phyloP scores from a whole-genome alignment of 1,140 invertebrate species.

The Bombus huntii region DNA sequence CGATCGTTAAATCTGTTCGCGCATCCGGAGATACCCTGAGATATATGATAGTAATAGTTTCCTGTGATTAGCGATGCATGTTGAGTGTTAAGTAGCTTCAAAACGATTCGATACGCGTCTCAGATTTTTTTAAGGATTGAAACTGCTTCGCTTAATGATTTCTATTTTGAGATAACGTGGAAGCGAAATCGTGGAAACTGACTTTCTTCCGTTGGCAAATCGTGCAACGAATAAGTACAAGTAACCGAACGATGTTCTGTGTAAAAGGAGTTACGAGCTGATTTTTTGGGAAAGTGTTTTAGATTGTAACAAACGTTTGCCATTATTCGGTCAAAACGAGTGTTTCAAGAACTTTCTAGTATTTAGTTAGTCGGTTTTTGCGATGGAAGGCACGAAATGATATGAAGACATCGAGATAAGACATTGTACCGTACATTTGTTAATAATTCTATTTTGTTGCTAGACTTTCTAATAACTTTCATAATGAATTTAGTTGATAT shows the following conservation, averaged over 20 bases:
- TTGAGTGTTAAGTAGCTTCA: no score
- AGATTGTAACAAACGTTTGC: neutral
- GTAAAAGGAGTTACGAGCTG: neutral
- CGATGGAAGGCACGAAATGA: no score
- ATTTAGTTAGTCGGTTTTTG: no score
- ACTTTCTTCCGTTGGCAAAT: neutral
- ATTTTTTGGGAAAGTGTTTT: neutral
- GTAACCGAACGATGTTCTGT: neutral
- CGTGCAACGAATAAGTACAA: neutral
- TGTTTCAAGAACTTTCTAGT: no score
- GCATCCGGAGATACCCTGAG: slow-evolving; percentile 3
- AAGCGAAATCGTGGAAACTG: neutral
- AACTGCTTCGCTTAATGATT: neutral
- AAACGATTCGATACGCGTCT: neutral
- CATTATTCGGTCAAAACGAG: neutral
- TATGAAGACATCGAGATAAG: no score
- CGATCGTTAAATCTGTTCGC: slow-evolving; percentile 7
- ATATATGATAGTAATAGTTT: neutral
- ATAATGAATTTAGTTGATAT: no score
- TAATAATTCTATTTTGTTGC: no score
- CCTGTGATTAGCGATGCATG: neutral
- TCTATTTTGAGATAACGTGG: neutral
- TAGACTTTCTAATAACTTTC: no score
- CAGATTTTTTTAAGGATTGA: neutral
- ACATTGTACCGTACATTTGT: no score